phyloP scores from a whole-genome alignment of 2,797 vertebrate genomes.

The Sphenodon punctatus region DNA sequence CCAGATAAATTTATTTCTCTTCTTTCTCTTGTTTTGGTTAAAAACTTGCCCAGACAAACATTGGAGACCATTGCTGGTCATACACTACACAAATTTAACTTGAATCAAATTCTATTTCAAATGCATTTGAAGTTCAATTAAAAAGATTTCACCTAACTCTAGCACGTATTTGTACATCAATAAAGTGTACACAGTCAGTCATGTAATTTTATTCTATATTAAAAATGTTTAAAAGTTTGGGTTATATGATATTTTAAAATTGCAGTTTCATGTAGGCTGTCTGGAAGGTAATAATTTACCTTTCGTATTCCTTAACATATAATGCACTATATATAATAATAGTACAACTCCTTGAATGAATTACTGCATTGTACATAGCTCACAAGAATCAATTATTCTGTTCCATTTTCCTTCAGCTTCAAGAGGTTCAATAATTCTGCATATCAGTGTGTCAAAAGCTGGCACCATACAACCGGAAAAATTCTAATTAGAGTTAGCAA shows the following conservation, averaged over 20 bases:
- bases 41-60: background rate
- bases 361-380: constrained; percentile 35
- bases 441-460: constrained; percentile 27
- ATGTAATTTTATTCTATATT: background rate
- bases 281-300: constrained; percentile 6
- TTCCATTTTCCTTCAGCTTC: constrained; percentile 11
- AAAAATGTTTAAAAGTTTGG: background rate
- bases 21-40: background rate
- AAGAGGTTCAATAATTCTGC: constrained; percentile 9
- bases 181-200: background rate
- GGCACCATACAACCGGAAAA: background rate
- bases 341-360: constrained; percentile 13
- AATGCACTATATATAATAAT: background rate
- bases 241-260: background rate
- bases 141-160: background rate
- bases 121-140: background rate
- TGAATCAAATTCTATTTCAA: background rate
- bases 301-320: background rate
- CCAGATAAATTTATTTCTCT: background rate
- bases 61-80: background rate
- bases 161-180: background rate
- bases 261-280: background rate
- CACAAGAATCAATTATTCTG: constrained; percentile 32
- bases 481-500: constrained; percentile 24
- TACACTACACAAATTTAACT: background rate